A percentile compares a stretch with the other conserved stretches of the same genome.
Evolutionary conservation across 2,888 invertebrate species (phyloP).

Genomic region (Matsumyia berberina): DNA sequence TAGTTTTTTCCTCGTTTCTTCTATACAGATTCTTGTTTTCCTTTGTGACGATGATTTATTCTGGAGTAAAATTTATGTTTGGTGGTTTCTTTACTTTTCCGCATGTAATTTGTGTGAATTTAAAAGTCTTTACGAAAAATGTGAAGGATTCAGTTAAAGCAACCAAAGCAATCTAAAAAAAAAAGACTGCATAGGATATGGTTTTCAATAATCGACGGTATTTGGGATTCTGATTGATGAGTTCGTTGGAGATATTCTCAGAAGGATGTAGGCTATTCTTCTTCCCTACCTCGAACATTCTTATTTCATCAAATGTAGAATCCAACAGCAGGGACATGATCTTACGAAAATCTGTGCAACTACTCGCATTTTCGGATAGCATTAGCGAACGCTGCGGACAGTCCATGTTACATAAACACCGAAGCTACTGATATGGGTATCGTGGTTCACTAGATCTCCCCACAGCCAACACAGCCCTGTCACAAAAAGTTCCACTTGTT

Average conservation of each 20-base stretch:
- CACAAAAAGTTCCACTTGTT: too few species aligned
- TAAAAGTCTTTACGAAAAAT: slow-evolving; percentile 40
- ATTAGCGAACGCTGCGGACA: too few species aligned
- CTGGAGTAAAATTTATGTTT: slow-evolving; percentile 61
- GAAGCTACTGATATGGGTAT: too few species aligned
- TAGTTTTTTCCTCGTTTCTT: neutral
- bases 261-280: neutral
- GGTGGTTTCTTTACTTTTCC: slow-evolving; percentile 22
- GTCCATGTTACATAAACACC: too few species aligned
- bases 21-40: slow-evolving; percentile 24
- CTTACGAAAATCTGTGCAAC: too few species aligned
- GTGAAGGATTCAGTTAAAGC: slow-evolving; percentile 36
- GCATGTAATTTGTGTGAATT: slow-evolving; percentile 58
- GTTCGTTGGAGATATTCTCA: slow-evolving; percentile 7
- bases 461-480: too few species aligned
- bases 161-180: slow-evolving; percentile 28
- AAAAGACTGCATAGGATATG: neutral
- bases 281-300: too few species aligned
- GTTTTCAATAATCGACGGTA: slow-evolving; percentile 34
- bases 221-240: slow-evolving; percentile 27
- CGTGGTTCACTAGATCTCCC: too few species aligned
- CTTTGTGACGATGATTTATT: slow-evolving; percentile 65
- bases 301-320: too few species aligned
- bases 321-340: too few species aligned
- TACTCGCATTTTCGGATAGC: too few species aligned